Conservation (phyloP, 2,797 vertebrate species). For the Prunella strophiata region DNA sequence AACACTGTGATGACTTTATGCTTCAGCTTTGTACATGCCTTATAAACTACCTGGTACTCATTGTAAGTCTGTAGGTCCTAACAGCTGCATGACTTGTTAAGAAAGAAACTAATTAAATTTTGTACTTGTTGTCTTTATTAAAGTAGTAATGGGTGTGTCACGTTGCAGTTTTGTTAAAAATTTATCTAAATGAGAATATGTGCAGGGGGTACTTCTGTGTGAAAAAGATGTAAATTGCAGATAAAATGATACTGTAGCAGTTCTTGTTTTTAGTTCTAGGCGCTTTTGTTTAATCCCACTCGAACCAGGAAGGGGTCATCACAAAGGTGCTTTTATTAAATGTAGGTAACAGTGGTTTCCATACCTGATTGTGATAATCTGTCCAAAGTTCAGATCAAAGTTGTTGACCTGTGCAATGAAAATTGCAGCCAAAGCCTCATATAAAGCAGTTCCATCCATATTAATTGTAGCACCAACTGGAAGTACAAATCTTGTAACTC, state of each 20-base stretch:
- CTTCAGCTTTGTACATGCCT: neutral
- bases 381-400: conserved; percentile 95
- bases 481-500: conserved; percentile 93
- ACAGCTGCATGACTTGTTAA: neutral
- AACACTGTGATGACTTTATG: neutral
- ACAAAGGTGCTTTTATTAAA: neutral
- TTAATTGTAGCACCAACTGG: conserved; percentile 96
- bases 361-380: conserved; percentile 98
- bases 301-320: neutral
- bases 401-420: conserved; percentile 99
- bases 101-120: neutral
- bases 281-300: neutral
- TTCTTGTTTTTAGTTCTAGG: neutral
- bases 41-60: neutral
- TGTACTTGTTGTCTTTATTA: neutral
- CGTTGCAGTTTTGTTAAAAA: neutral
- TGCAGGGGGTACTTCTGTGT: neutral
- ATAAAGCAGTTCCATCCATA: conserved; percentile 97
- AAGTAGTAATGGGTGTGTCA: neutral
- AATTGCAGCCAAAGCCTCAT: conserved; percentile 95
- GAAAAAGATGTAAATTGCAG: neutral
- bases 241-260: neutral
- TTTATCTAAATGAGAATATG: neutral
- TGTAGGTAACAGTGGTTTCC: neutral
- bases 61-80: neutral